Evolutionary conservation across 2,888 invertebrate genomes (phyloP).

Genomic region (Taenaris catops): DNA sequence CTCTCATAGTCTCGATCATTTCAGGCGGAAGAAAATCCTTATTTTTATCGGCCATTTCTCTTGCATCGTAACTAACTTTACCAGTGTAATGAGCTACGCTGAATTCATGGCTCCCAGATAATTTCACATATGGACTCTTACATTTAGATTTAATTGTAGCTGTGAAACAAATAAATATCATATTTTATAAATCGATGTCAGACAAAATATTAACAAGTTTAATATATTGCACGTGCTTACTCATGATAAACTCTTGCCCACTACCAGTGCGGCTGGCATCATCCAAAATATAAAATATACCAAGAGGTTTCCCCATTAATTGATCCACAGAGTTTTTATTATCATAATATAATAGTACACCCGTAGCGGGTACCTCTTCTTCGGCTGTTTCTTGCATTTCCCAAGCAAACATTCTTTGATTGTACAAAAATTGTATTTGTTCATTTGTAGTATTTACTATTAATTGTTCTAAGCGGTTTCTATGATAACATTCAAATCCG

Average conservation of each 20-base stretch:
- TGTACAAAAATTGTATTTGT: conserved; percentile 95
- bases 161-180: too few species aligned
- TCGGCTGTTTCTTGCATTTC: conserved; percentile 91
- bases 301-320: conserved; percentile 90
- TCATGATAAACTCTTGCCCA: conserved; percentile 86
- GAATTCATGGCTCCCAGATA: conserved; percentile 84
- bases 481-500: conserved; percentile 94
- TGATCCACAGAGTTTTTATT: conserved; percentile 94
- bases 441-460: conserved; percentile 95
- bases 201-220: too few species aligned
- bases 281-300: conserved; percentile 91
- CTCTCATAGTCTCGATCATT: conserved; percentile 91
- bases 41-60: conserved; percentile 93
- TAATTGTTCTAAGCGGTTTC: conserved; percentile 92
- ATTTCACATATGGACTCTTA: conserved; percentile 76
- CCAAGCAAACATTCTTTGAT: conserved; percentile 94
- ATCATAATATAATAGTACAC: conserved; percentile 90
- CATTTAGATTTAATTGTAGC: conserved; percentile 77
- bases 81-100: conserved; percentile 95
- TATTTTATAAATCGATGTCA: too few species aligned
- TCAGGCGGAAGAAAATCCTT: conserved; percentile 94
- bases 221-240: too few species aligned
- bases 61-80: conserved; percentile 90
- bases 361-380: conserved; percentile 86
- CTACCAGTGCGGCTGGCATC: conserved; percentile 89